Evolutionary conservation across 2,888 invertebrate genomes (phyloP).

Genomic region (Microctonus hyperodae): DNA sequence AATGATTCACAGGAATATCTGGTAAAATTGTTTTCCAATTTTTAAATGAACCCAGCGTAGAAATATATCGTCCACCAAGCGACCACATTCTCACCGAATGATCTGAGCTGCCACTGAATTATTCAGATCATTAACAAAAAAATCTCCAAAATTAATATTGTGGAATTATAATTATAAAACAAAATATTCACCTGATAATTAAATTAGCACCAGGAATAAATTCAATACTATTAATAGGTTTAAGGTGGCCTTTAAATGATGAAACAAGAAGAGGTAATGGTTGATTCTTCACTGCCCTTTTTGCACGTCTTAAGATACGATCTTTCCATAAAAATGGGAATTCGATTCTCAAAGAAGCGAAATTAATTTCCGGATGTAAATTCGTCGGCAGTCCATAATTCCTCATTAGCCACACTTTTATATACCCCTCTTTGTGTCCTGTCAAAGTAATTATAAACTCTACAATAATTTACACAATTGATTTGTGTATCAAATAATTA

Average conservation of each 20-base stretch:
- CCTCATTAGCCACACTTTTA: constrained; percentile 80
- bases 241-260: constrained; percentile 76
- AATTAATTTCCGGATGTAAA: constrained; percentile 63
- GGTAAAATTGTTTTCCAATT: constrained; percentile 67
- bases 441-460: constrained; percentile 16
- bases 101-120: constrained; percentile 70
- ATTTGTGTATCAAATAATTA: neutral
- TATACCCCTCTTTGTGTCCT: constrained; percentile 74
- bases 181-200: constrained; percentile 69
- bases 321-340: constrained; percentile 79
- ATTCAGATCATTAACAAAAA: constrained; percentile 8
- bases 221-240: constrained; percentile 72
- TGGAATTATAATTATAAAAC: neutral
- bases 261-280: constrained; percentile 72
- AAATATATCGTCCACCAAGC: constrained; percentile 73
- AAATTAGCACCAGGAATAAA: constrained; percentile 73
- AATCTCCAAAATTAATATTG: constrained; percentile 18
- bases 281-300: constrained; percentile 70
- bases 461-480: constrained; percentile 10
- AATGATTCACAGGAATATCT: constrained; percentile 61
- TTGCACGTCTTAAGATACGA: constrained; percentile 73
- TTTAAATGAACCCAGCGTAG: constrained; percentile 77
- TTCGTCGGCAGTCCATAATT: constrained; percentile 68
- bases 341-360: constrained; percentile 71
- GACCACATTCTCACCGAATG: constrained; percentile 80